A percentile compares a stretch with the other conserved stretches of the same genome.
Conservation (phyloP, 2,888 invertebrate genomes). For the Agapostemon virescens region DNA sequence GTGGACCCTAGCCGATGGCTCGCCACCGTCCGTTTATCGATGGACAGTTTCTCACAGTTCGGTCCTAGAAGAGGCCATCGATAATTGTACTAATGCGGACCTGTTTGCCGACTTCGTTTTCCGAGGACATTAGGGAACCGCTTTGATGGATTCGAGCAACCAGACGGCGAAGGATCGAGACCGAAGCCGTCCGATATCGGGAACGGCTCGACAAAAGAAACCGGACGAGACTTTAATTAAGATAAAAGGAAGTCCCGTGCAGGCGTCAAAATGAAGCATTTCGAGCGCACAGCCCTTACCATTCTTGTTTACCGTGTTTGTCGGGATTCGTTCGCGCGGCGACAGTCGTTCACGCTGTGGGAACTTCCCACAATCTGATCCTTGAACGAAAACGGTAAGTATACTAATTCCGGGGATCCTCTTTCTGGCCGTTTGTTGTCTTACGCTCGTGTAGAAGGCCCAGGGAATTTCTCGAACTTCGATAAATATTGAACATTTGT, state of each 20-base stretch:
- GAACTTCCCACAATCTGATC: slow-evolving; percentile 44
- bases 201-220: slow-evolving; percentile 31
- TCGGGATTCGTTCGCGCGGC: slow-evolving; percentile 21
- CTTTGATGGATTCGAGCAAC: slow-evolving; percentile 47
- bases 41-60: slow-evolving; percentile 66
- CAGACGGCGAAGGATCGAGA: slow-evolving; percentile 17
- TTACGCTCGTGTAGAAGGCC: background rate
- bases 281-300: background rate
- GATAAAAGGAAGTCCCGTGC: slow-evolving; percentile 54
- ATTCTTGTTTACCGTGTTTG: slow-evolving; percentile 23
- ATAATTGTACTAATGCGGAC: slow-evolving; percentile 70
- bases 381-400: slow-evolving; percentile 43
- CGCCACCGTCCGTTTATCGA: slow-evolving; percentile 33
- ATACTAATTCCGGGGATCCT: slow-evolving; percentile 39
- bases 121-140: slow-evolving; percentile 56
- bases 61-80: slow-evolving; percentile 47
- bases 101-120: slow-evolving; percentile 63
- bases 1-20: slow-evolving; percentile 17
- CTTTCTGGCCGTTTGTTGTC: slow-evolving; percentile 7
- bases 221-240: slow-evolving; percentile 45
- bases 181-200: slow-evolving; percentile 5
- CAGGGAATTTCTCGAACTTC: background rate
- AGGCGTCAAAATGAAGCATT: slow-evolving; percentile 52
- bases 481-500: background rate
- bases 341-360: slow-evolving; percentile 5